Evolutionary conservation across 2,113 vertebrate genomes (phyloP).

Genomic region (Fulmarus glacialis): DNA sequence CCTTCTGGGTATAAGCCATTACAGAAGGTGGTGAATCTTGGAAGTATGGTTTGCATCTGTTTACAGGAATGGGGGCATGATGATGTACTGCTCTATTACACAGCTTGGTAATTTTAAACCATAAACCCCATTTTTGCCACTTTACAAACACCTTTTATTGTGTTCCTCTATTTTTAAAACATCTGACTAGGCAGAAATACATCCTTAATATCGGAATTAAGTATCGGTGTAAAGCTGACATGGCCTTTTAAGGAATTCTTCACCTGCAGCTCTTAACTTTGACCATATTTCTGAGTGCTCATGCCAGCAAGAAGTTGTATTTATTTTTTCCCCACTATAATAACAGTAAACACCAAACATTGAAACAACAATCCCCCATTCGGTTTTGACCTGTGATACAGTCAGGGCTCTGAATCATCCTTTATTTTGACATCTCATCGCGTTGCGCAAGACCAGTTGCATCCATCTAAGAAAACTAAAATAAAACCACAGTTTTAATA

Average conservation of each 20-base stretch:
- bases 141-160: background rate
- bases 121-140: background rate
- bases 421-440: background rate
- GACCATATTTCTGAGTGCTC: accelerated
- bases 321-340: background rate
- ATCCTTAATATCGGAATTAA: background rate
- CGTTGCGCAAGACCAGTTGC: background rate
- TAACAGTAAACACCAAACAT: background rate
- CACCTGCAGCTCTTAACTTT: background rate
- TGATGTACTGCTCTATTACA: background rate
- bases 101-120: background rate
- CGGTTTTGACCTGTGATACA: background rate
- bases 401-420: background rate
- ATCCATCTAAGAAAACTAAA: background rate
- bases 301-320: background rate
- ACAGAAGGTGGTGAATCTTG: background rate
- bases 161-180: background rate
- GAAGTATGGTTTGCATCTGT: background rate
- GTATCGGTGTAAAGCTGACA: background rate
- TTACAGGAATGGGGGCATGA: background rate
- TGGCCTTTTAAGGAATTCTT: background rate
- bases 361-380: background rate
- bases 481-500: background rate
- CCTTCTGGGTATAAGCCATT: background rate
- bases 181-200: background rate